Conservation (phyloP, 2,113 vertebrate species). For the Sphyrna mokarran region DNA sequence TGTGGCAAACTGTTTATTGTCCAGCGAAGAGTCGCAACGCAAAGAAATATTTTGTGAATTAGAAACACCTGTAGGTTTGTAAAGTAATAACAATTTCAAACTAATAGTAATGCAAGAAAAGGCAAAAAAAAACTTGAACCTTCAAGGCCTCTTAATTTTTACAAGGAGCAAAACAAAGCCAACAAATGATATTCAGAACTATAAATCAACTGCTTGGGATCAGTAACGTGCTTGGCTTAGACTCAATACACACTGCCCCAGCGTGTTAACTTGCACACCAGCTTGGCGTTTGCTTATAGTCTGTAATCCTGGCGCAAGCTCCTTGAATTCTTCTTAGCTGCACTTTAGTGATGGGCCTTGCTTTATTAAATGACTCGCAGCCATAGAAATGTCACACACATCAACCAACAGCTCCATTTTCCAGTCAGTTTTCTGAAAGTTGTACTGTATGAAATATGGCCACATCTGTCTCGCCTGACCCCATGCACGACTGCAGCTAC, state of each 20-base stretch:
- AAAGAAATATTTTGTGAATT: neutral
- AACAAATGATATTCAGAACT: slow-evolving; percentile 32
- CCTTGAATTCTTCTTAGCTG: slow-evolving; percentile 36
- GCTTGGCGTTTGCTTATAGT: slow-evolving; percentile 51
- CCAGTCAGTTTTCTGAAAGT: slow-evolving; percentile 41
- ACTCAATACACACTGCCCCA: slow-evolving; percentile 46
- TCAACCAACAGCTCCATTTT: slow-evolving; percentile 45
- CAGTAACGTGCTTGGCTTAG: slow-evolving; percentile 43
- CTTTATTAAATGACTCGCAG: slow-evolving; percentile 50
- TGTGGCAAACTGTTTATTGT: neutral
- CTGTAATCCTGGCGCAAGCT: slow-evolving; percentile 31
- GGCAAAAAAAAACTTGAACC: neutral
- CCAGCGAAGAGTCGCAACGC: neutral
- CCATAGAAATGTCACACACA: slow-evolving; percentile 48
- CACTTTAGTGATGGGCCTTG: slow-evolving; percentile 38
- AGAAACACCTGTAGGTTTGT: neutral
- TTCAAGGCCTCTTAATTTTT: slow-evolving; percentile 18
- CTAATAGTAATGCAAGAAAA: neutral
- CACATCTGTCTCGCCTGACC: slow-evolving; percentile 39
- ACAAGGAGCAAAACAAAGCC: slow-evolving; percentile 46
- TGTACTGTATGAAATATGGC: slow-evolving; percentile 46
- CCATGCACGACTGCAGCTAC: neutral
- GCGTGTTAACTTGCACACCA: slow-evolving; percentile 48
- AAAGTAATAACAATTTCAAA: neutral
- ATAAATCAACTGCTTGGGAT: slow-evolving; percentile 39